Conservation (phyloP, 2,113 vertebrate genomes). For the Sporophila hypoxantha region DNA sequence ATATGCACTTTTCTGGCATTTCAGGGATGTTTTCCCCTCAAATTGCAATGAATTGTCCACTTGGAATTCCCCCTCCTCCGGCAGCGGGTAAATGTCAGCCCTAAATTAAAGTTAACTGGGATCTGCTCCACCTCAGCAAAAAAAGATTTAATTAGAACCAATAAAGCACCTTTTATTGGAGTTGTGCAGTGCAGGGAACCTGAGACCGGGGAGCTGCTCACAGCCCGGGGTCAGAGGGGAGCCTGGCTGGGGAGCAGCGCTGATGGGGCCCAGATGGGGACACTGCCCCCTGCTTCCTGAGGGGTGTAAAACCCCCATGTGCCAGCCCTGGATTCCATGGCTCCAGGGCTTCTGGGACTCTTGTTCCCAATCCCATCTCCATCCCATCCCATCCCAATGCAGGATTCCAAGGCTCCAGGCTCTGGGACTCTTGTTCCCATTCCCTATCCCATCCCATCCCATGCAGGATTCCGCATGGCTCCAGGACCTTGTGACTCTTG, state of each 20-base stretch:
- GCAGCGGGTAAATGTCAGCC: conserved; percentile 55
- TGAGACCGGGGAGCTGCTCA: neutral
- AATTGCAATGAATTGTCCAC: conserved; percentile 61
- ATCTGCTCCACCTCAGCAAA: conserved; percentile 6
- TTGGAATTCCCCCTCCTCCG: conserved; percentile 34
- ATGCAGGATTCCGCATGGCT: no score
- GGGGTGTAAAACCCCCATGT: no score
- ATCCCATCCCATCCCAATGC: no score
- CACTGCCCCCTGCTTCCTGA: no score
- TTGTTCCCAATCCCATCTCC: neutral
- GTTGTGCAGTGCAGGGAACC: neutral
- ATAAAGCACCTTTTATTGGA: conserved; percentile 42
- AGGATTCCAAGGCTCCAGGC: no score
- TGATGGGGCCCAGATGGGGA: no score
- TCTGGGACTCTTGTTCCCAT: no score
- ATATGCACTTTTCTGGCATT: conserved; percentile 64
- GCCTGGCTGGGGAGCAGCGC: no score
- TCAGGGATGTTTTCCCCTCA: conserved; percentile 47
- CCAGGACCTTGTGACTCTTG: no score
- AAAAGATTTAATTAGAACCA: neutral
- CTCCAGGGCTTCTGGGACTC: neutral
- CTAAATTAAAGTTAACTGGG: conserved; percentile 58
- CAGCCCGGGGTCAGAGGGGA: neutral
- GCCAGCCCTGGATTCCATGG: no score
- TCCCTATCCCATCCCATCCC: neutral